Evolutionary conservation across 2,888 invertebrate species (phyloP), one percentile per base, ranked within the genome.

Genomic region (Heteromyza rotundicornis): DNA sequence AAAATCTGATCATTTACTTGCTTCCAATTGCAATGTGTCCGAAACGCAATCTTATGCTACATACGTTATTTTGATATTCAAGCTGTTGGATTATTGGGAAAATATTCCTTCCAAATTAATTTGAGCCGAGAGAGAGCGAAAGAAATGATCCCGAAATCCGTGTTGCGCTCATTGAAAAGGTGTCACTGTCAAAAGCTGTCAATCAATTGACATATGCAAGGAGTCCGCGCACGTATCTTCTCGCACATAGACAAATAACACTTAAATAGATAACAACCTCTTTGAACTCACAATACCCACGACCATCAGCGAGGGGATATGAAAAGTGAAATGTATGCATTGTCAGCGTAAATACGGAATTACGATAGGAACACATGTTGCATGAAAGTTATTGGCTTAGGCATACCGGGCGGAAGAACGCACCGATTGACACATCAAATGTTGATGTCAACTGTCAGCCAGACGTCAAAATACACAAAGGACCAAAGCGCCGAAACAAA

Each of bases 311-410:
- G 12, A 19, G 51, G 19, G 35, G 23, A 40, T 14, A 14, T n/a
- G 59, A 64, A 65, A 63, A 63, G 60, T 59, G 62, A 60, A 55
- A 53, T 54, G 51, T 20, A 40, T 40, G 40, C 40, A n/a, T 40
- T n/a, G 2, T 40, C 40, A 40, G 16, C n/a, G 16, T 40, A 40
- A 40, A 40, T n/a, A 40, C n/a, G 14, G 8, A 10, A 40, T n/a
- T n/a, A n/a, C n/a, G n/a, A 40, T n/a, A n/a, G 40, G 3, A 7
- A n/a, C 40, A 40, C 40, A 27, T 27, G 27, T 27, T 27, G 27
- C 27, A 27, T 27, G 10, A 27, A 27, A 27, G 27, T 27, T 27
- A 10, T 27, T 27, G 27, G 27, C 27, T 27, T 27, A 27, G 27
- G 27, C 27, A 7, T n/a, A n/a, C n/a, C 27, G 10, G 10, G n/a